Percentiles rank a stretch among this genome's conserved stretches.
phyloP scores from a whole-genome alignment of 2,888 invertebrate species.

The Erebia aethiops region DNA sequence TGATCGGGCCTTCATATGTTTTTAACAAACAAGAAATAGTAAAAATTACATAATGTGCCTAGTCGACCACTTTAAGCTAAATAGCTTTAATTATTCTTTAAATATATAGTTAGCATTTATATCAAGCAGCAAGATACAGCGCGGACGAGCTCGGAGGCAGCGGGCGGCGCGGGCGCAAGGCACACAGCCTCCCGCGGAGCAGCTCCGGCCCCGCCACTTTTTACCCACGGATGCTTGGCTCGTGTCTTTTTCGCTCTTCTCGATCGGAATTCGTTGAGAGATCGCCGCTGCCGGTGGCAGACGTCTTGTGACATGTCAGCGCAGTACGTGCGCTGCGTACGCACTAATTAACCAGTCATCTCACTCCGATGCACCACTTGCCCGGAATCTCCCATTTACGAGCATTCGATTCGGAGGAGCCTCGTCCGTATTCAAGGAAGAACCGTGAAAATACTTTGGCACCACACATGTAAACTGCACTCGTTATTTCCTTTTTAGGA shows the following conservation, averaged over 20 bases:
- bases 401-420: conserved; percentile 58
- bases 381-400: conserved; percentile 58
- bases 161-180: conserved; percentile 45
- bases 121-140: conserved; percentile 7
- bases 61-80: conserved; percentile 25
- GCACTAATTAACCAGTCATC: conserved; percentile 77
- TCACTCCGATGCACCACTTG: conserved; percentile 56
- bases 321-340: conserved; percentile 77
- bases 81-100: conserved; percentile 29
- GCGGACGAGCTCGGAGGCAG: conserved; percentile 39
- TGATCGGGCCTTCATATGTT: too few species aligned
- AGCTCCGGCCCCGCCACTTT: conserved; percentile 70
- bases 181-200: conserved; percentile 69
- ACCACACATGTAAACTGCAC: conserved; percentile 61
- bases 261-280: conserved; percentile 80
- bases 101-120: conserved; percentile 21
- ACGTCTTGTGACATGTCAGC: conserved; percentile 80
- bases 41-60: conserved; percentile 34
- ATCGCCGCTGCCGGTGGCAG: conserved; percentile 82
- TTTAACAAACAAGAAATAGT: too few species aligned
- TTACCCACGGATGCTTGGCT: conserved; percentile 75
- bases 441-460: conserved; percentile 66
- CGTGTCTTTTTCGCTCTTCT: conserved; percentile 82
- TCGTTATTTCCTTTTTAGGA: conserved; percentile 58
- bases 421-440: conserved; percentile 70